Percentiles rank a stretch among this genome's conserved stretches.
These are phyloP conservation scores for Boloria euphrosyne DNA, from an alignment of 2,888 invertebrate genomes.

Conservation along the genomic window DNA sequence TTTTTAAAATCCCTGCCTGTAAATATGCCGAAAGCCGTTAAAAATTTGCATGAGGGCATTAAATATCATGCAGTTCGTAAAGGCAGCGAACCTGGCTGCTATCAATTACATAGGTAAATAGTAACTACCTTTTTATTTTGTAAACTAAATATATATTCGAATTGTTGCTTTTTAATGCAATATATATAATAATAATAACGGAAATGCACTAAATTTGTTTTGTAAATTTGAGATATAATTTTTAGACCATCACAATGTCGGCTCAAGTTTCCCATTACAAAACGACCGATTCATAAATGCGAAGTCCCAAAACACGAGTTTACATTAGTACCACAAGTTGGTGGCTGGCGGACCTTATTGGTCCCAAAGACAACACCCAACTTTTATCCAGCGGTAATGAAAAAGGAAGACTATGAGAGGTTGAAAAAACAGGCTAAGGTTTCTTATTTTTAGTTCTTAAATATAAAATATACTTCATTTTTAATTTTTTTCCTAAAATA, in stretches of 20 bases:
- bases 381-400: conserved; percentile 83
- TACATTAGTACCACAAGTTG: conserved; percentile 60
- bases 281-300: conserved; percentile 73
- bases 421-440: conserved; percentile 83
- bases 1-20: conserved; percentile 36
- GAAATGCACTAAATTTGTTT: no score
- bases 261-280: conserved; percentile 65
- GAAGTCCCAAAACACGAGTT: conserved; percentile 55
- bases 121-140: neutral
- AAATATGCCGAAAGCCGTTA: conserved; percentile 63
- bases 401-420: conserved; percentile 82
- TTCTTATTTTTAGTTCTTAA: conserved; percentile 28
- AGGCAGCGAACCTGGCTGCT: conserved; percentile 68
- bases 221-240: neutral
- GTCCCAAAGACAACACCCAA: conserved; percentile 78
- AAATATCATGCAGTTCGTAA: conserved; percentile 59
- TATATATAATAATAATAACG: neutral
- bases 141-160: neutral
- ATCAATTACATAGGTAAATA: conserved; percentile 68
- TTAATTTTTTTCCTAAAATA: neutral
- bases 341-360: conserved; percentile 70
- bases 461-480: no score
- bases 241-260: conserved; percentile 74
- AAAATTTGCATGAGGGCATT: conserved; percentile 61
- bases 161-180: neutral